Evolutionary conservation across 23 tunicate genomes (phyloP).

Genomic region (Halocynthia aurantium): DNA sequence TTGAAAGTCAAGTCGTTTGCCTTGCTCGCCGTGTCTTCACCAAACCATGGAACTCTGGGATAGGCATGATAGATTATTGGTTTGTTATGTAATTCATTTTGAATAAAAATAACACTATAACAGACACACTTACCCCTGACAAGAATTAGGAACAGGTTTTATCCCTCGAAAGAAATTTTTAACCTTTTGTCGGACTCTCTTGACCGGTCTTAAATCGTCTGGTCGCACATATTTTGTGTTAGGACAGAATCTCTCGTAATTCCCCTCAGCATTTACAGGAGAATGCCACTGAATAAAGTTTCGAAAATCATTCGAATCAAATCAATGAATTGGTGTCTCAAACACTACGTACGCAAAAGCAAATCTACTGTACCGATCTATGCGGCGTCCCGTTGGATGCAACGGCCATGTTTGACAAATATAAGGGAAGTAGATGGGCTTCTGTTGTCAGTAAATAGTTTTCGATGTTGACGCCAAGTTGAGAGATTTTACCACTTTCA

Average conservation of each 20-base stretch:
- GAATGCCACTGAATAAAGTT: constrained; percentile 24
- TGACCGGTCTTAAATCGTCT: constrained; percentile 20
- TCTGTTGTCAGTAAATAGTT: constrained; percentile 94
- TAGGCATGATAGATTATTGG: too few relatives aligned
- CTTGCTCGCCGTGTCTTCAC: not conserved
- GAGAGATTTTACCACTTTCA: not conserved
- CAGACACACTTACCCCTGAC: not conserved
- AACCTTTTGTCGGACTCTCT: constrained; percentile 37
- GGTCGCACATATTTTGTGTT: constrained; percentile 44
- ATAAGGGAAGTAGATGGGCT: constrained; percentile 88
- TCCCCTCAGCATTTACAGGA: constrained; percentile 32
- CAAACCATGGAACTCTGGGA: too few relatives aligned
- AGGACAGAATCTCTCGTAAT: constrained; percentile 56
- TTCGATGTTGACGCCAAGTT: constrained; percentile 56
- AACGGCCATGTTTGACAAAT: constrained; percentile 33
- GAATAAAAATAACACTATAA: not conserved
- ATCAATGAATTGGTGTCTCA: not conserved
- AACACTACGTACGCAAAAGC: not conserved
- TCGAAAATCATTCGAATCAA: not conserved
- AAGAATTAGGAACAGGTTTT: not conserved
- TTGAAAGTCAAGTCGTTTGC: constrained; percentile 14
- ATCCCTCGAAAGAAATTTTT: constrained; percentile 9
- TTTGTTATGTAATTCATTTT: not conserved
- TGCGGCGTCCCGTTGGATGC: not conserved
- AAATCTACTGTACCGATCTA: not conserved